phyloP scores from a whole-genome alignment of 2,113 vertebrate genomes.

The Panthera leo region DNA sequence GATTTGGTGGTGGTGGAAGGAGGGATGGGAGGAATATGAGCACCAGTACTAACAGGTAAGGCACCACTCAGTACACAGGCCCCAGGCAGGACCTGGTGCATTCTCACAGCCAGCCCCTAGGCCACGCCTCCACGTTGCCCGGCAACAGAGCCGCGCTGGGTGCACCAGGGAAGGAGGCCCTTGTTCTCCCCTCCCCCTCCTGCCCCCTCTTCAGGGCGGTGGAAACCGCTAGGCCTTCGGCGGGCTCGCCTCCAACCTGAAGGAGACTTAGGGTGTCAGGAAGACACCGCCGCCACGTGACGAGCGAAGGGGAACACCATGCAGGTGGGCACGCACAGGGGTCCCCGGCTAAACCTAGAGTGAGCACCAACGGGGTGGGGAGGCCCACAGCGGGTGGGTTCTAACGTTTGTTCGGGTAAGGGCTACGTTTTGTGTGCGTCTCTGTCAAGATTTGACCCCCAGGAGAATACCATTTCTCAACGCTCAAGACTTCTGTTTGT shows the following conservation, averaged over 20 bases:
- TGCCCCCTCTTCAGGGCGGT: rapidly evolving
- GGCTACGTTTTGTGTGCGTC: not conserved
- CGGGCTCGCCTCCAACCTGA: rapidly evolving
- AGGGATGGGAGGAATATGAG: not conserved
- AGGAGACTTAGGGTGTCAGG: not conserved
- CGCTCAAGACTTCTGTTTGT: not conserved
- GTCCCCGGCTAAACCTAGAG: not conserved
- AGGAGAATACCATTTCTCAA: not conserved
- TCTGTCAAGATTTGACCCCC: not conserved
- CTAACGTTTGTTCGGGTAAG: not conserved
- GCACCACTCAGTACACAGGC: rapidly evolving
- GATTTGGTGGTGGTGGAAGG: not conserved
- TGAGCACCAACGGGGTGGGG: rapidly evolving
- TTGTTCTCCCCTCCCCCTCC: rapidly evolving
- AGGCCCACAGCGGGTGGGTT: too few species aligned
- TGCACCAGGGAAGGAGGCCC: rapidly evolving
- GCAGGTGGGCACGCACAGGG: conserved; percentile 62
- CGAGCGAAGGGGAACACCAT: not conserved
- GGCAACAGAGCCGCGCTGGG: not conserved
- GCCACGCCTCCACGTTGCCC: not conserved
- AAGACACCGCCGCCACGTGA: rapidly evolving
- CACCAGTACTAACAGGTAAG: not conserved
- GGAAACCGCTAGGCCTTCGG: not conserved
- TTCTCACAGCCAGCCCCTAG: rapidly evolving
- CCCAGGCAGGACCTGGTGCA: rapidly evolving